Conservation (phyloP, 2,113 vertebrate genomes). For the Scomber scombrus region DNA sequence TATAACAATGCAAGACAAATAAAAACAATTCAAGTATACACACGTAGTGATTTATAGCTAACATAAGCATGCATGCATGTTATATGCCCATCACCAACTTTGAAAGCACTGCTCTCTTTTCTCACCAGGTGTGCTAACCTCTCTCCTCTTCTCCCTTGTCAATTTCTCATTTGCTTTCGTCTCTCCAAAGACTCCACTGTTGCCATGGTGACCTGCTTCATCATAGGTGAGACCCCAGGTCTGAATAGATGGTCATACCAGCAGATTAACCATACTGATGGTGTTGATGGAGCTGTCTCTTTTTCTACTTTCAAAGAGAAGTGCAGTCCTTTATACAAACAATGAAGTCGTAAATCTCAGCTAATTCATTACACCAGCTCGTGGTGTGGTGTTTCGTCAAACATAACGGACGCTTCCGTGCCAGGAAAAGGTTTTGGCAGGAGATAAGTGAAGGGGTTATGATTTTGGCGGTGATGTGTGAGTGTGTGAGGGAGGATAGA, state of each 20-base stretch:
- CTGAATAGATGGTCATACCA: conserved; percentile 6
- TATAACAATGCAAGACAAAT: too few relatives aligned
- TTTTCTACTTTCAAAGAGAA: neutral
- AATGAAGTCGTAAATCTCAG: neutral
- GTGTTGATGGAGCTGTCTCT: neutral
- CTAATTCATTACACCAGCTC: conserved; percentile 45
- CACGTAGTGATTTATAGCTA: neutral
- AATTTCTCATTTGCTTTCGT: conserved; percentile 11
- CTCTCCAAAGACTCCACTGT: conserved; percentile 36
- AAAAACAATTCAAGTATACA: neutral
- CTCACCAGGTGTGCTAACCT: conserved; percentile 8
- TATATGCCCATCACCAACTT: neutral
- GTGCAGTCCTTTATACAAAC: conserved; percentile 23
- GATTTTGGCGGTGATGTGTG: conserved; percentile 30
- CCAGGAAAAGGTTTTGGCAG: conserved; percentile 63
- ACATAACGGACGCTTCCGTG: conserved; percentile 41
- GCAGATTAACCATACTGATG: neutral
- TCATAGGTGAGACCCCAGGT: conserved; percentile 11
- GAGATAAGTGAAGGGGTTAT: conserved; percentile 61
- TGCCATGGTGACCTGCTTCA: conserved; percentile 52
- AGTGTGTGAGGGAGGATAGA: conserved; percentile 44
- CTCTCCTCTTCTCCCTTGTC: neutral
- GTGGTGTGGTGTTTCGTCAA: too few relatives aligned
- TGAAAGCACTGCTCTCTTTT: neutral
- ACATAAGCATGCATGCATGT: neutral